Base-by-base conservation (phyloP, 2,888 invertebrate species). In the Drosophila monieri region DNA sequence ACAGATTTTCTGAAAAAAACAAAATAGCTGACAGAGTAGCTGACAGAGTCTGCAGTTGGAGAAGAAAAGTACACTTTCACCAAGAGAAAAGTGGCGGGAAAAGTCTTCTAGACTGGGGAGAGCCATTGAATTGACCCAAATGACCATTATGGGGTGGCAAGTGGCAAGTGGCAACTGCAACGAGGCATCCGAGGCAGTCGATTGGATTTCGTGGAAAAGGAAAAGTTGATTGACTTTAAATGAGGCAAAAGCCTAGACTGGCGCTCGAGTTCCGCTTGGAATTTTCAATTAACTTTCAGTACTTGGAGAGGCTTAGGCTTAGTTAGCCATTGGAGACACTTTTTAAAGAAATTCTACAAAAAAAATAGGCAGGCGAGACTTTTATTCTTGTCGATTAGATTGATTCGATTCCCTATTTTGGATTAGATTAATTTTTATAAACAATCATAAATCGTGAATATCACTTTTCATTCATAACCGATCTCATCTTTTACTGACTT, bases 81-180 rank as follows among this genome's bases (percentile, higher is more conserved):
- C 66, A 56, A 37, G 23, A 23, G 37, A 46, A 41, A 18, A 14
- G n/a, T n/a, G 47, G 61, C 65, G 66, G 65, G 59, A 83, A 75
- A 75, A 76, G 68, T 60, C 76, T 77, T 77, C 65, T 47, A 51
- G 65, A 37, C 58, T 18, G 51, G 15, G 9, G 66, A 66, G 77
- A 75, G 73, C 81, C 84, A 86, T 84, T 78, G 84, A 84, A 84
- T 84, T 78, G 87, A 83, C 81, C 81, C 77, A 84, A 86, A 84
- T 81, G 81, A 78, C 81, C 86, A 80, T 86, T 78, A 79, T 52
- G 58, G 68, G 21, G 21, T 23, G 21, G 21, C 21, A 23, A 23
- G 58, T 67, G 68, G 48, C 56, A 57, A 27, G 27, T 23, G 43
- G 23, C 70, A 60, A 10, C 9, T 32, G 69, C 55, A 6, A n/a